phyloP scores from a whole-genome alignment of 2,113 vertebrate species.

The Dolichallabes microphthalmus region DNA sequence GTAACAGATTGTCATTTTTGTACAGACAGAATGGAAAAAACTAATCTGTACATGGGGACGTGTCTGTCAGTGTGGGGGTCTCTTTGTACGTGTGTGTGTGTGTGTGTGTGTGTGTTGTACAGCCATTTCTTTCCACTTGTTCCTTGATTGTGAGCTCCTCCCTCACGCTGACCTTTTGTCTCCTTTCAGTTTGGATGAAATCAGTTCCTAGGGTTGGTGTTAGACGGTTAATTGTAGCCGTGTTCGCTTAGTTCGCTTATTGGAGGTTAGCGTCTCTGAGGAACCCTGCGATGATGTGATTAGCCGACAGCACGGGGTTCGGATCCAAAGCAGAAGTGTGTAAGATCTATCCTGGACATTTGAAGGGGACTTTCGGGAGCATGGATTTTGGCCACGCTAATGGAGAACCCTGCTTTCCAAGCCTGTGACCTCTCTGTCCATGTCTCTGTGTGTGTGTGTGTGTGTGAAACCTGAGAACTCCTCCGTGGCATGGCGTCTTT shows the following conservation, averaged over 20 bases:
- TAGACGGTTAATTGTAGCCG: background rate
- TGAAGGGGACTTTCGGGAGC: background rate
- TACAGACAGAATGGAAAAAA: background rate
- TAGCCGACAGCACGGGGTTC: background rate
- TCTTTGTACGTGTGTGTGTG: background rate
- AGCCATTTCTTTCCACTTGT: background rate
- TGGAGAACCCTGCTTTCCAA: background rate
- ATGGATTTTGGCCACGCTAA: background rate
- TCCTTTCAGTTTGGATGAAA: slow-evolving; percentile 26
- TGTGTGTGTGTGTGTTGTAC: background rate
- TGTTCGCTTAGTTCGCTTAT: background rate
- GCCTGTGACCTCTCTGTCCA: background rate
- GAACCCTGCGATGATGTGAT: background rate
- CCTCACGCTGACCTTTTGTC: slow-evolving; percentile 11
- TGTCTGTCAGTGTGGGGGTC: background rate
- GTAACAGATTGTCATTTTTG: background rate
- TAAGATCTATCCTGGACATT: background rate
- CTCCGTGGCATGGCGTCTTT: background rate
- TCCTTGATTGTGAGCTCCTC: background rate
- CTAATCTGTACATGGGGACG: background rate
- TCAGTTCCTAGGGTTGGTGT: slow-evolving; percentile 19
- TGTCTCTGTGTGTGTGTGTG: background rate
- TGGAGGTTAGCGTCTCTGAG: too few species aligned
- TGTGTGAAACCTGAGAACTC: background rate
- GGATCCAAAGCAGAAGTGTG: background rate